Evolutionary conservation across 2,113 vertebrate species (phyloP).

Genomic region (Bambusicola thoracicus): DNA sequence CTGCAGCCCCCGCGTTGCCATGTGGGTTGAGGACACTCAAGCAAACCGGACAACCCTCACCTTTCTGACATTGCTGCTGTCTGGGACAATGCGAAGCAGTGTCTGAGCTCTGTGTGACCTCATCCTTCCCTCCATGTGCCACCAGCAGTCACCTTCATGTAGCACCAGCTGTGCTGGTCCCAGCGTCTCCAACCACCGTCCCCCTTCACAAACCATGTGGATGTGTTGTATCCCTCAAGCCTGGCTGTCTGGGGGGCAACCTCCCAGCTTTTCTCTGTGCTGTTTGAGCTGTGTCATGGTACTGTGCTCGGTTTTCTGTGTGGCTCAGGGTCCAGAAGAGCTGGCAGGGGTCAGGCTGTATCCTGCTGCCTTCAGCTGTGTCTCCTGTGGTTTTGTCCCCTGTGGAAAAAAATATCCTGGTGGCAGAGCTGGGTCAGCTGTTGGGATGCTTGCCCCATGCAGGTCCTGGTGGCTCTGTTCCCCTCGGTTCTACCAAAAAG

Average conservation of each 20-base stretch:
- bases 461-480: background rate
- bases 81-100: background rate
- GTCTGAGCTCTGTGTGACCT: background rate
- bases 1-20: background rate
- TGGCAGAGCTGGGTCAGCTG: background rate
- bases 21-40: rapidly evolving
- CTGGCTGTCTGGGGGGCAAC: background rate
- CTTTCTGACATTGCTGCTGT: background rate
- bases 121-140: rapidly evolving
- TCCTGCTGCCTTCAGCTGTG: background rate
- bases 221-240: background rate
- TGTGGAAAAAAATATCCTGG: background rate
- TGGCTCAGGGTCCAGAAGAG: background rate
- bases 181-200: background rate
- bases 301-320: background rate
- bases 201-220: rapidly evolving
- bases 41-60: rapidly evolving
- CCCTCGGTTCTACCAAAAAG: background rate
- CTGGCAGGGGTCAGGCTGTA: background rate
- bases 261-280: background rate
- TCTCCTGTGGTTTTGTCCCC: background rate
- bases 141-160: background rate
- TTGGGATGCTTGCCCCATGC: background rate
- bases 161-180: conserved; percentile 14
- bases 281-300: background rate